Evolutionary conservation across 2,797 vertebrate genomes (phyloP), one percentile per base, ranked within the genome.

Genomic region (Danio kyathit): DNA sequence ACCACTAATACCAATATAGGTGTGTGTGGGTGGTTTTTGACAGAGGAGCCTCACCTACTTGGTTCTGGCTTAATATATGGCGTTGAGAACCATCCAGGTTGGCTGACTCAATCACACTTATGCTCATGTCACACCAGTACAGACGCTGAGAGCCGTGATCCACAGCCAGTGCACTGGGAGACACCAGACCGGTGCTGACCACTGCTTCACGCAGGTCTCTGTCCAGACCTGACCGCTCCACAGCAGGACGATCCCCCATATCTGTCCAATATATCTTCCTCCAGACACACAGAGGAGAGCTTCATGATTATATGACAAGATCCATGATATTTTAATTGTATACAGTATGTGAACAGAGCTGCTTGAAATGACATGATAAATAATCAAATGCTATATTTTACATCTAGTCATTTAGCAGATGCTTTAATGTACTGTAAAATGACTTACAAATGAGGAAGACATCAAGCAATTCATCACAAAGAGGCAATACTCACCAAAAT

Each of bases 211-310:
- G 95, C 19, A 88, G 86, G 0, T 69, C 85, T 67, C 97, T 97
- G 13, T 95, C 93, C 66, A 99, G 85, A 41, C 94, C 95, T 60
- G 94, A 92, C 14, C 95, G 94, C 90, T 94, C 96, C 84, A 99
- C 96, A 13, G 73, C 86, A 9, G 97, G 95, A 14, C 59, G 88
- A 78, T 80, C 63, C 17, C 97, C 97, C 48, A 92, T 87, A 80
- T 97, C 96, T 2, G 97, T 97, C 97, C 97, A 99, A 92, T 97
- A 98, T 86, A 99, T 88, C 92, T 89, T 96, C 95, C 97, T 99
- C 91, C 86, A 92, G 88, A 76, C 48, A 78, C 88, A 90, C 90
- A 91, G 29, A 82, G 6, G 57, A 17, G 52, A 5, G 70, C 12
- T 44, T 59, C 51, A 71, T 43, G 43, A 49, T 48, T 65, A 14